A percentile compares a stretch with the other conserved stretches of the same genome.
Conservation (phyloP, 1,140 invertebrate species). For the Pseudomyrmex sp. region DNA sequence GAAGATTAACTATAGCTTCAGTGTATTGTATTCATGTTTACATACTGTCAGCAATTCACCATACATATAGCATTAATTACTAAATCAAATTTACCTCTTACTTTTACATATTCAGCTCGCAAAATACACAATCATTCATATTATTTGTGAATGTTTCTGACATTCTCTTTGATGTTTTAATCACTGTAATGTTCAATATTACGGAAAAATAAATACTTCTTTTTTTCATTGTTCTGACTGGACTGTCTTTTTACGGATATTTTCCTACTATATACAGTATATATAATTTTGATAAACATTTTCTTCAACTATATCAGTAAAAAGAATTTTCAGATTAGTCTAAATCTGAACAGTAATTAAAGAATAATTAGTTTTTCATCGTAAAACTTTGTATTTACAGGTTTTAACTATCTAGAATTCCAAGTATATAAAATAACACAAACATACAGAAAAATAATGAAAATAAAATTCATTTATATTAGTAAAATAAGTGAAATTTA, state of each 20-base stretch:
- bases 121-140: slow-evolving; percentile 26
- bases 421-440: too few relatives aligned
- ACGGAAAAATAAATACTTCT: slow-evolving; percentile 46
- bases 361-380: too few relatives aligned
- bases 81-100: background rate
- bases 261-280: background rate
- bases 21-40: slow-evolving; percentile 18
- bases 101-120: slow-evolving; percentile 10
- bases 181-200: slow-evolving; percentile 48
- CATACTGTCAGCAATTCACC: background rate
- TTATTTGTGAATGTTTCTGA: slow-evolving; percentile 29
- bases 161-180: slow-evolving; percentile 51
- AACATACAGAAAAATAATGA: too few relatives aligned
- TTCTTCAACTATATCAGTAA: too few relatives aligned
- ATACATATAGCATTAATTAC: too few relatives aligned
- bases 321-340: too few relatives aligned
- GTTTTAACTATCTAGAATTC: too few relatives aligned
- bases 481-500: too few relatives aligned
- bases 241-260: background rate
- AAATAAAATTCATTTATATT: too few relatives aligned
- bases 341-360: too few relatives aligned
- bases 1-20: slow-evolving; percentile 19
- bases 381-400: too few relatives aligned
- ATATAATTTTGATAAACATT: background rate
- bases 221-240: slow-evolving; percentile 31